Base-by-base conservation (phyloP, 2,113 vertebrate genomes). In the Ia io region DNA sequence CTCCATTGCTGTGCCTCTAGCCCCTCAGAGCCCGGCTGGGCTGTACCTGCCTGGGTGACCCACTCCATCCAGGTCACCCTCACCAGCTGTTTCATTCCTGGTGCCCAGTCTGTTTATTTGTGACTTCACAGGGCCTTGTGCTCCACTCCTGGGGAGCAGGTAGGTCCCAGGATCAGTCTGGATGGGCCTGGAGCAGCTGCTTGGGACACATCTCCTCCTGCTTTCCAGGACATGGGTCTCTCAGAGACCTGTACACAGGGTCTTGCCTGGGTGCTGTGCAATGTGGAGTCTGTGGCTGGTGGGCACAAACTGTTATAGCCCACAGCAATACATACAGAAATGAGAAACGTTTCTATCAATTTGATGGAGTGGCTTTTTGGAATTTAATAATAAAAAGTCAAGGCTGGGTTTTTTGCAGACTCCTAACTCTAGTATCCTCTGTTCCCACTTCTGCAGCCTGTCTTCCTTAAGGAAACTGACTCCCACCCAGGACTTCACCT, bases 151-250 rank as follows among this genome's bases (percentile, higher is more conserved):
- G 9, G 30, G 53, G 35, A 40, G 42, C 30, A 51, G 8, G 8
- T 2, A 22, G 14, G 51, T 4, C 6, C 51, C 0, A 7, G 35
- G n/a, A 9, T 32, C 0, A 0, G 40, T 9, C 30, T 25, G 65
- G 20, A 30, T 3, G 9, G 14, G 28, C 25, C n/a, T 37, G n/a
- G 22, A 30, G 13, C 6, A 10, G 42, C 9, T n/a, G 37, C 77
- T 70, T 18, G 7, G 32, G 83, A 42, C 0, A 18, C 23, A 11
- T 47, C 40, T 69, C 35, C n/a, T 49, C 44, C 51, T 9, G 2
- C 6, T 14, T n/a, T 17, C 35, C 53, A 17, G 0, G 10, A 80
- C 35, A 1, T 9, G 32, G 0, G 1, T 12, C 32, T n/a, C 37
- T 20, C 37, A 12, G 65, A n/a, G 18, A 40, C 18, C 53, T 51